These are phyloP conservation scores for Arion vulgaris DNA, from an alignment of 1,140 invertebrate genomes.

Conservation along the genomic window DNA sequence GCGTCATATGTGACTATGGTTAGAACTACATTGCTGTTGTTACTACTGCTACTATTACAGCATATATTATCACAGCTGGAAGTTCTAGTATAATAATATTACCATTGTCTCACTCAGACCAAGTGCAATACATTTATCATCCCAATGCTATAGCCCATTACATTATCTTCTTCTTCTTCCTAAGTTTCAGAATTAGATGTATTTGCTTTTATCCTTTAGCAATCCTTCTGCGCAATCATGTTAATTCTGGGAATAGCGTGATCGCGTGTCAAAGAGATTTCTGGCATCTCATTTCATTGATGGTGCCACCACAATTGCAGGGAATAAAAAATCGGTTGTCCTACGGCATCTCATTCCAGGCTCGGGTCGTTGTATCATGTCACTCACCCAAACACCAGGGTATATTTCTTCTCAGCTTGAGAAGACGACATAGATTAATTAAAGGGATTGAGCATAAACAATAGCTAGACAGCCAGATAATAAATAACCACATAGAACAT, in stretches of 20 bases:
- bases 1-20: no score
- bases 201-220: not conserved
- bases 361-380: not conserved
- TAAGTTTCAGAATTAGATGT: not conserved
- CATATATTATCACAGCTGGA: no score
- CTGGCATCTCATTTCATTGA: not conserved
- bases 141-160: no score
- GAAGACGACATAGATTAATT: no score
- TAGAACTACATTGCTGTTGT: no score
- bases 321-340: not conserved
- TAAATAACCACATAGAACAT: no score
- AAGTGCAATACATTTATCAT: no score
- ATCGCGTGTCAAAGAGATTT: not conserved
- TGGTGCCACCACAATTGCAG: not conserved
- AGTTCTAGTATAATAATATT: no score
- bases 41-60: no score
- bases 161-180: slow-evolving; percentile 6
- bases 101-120: no score
- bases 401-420: not conserved
- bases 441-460: no score
- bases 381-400: not conserved
- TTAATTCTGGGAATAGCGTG: not conserved
- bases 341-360: not conserved
- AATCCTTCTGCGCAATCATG: not conserved
- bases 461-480: no score